Base-by-base conservation (phyloP, 1,140 invertebrate species). In the Apolygus lucorum region DNA sequence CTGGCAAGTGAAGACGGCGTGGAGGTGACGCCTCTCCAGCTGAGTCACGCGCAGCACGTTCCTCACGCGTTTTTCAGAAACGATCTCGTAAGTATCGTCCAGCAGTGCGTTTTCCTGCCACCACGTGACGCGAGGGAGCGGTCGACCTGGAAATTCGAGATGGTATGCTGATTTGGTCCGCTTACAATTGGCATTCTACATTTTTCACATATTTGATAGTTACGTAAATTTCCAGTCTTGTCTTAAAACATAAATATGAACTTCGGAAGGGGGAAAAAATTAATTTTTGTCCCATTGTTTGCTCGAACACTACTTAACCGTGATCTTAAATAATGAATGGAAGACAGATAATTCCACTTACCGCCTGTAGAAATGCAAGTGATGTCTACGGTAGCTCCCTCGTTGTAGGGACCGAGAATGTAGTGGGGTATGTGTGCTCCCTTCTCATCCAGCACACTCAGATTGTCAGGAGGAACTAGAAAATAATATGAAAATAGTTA, bases 281-380 rank as follows among this genome's bases (percentile, higher is more conserved):
- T n/a, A n/a, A n/a, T n/a, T n/a, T n/a, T n/a, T n/a, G n/a, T n/a
- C n/a, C n/a, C n/a, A n/a, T n/a, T n/a, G n/a, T n/a, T n/a, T n/a
- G n/a, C n/a, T n/a, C n/a, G n/a, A n/a, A n/a, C n/a, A n/a, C n/a
- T n/a, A n/a, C n/a, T n/a, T n/a, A n/a, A n/a, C n/a, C n/a, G n/a
- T n/a, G n/a, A n/a, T n/a, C n/a, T n/a, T n/a, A n/a, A n/a, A n/a
- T n/a, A n/a, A n/a, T n/a, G n/a, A n/a, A n/a, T n/a, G n/a, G n/a
- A n/a, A n/a, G n/a, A n/a, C n/a, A n/a, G n/a, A n/a, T 28, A 2
- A 28, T 21, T 1, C n/a, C 27, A 79, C 83, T 87, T 83, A 77
- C 90, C 90, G 83, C 90, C 90, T 76, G 86, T 86, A 70, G 89
- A 89, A 69, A 90, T 86, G 78, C 90, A 93, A 67, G 90, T 90